Base-by-base conservation (phyloP, 2,113 vertebrate genomes). In the Gavialis gangeticus region DNA sequence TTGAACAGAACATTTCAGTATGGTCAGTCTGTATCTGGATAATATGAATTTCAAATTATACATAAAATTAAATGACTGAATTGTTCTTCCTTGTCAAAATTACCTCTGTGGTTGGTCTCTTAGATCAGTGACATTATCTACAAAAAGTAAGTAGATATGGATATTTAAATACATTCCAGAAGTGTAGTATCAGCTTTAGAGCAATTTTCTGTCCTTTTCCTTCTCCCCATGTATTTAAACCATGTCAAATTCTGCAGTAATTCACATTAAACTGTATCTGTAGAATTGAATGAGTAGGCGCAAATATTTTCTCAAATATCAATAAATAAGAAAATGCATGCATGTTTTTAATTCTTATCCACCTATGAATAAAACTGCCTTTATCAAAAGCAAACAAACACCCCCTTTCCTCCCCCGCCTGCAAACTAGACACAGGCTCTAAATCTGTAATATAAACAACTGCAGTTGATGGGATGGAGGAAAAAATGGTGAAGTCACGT, bases 1-100 rank as follows among this genome's bases (percentile, higher is more conserved):
- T 18, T 80, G n/a, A 94, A 86, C 21, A 88, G 67, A 37, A 54
- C 86, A 21, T 10, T 93, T 93, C 85, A 19, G 46, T 80, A 9
- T 37, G 46, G 73, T 10, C 16, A 75, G 14, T 34, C 54, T 79
- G 1, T 37, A 79, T 81, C 54, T 77, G 19, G 24, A 30, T 75
- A 73, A 94, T 91, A 46, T 71, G 59, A 25, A 77, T 93, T 58
- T 87, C 37, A 89, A 75, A 87, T 25, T 7, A 37, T 93, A 79
- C 15, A 34, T 77, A 22, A 62, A 92, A 91, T 57, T 82, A 64
- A 79, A 13, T 12, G 22, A 25, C 58, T 89, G 21, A 4, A 8
- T 63, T 95, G 3, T 78, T 90, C 64, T 57, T 6, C 28, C 4
- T 71, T 13, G 12, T 10, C 30, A 10, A n/a, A 73, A 80, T 85